Conservation (phyloP, 2,797 vertebrate genomes). For the Acropternis orthonyx region DNA sequence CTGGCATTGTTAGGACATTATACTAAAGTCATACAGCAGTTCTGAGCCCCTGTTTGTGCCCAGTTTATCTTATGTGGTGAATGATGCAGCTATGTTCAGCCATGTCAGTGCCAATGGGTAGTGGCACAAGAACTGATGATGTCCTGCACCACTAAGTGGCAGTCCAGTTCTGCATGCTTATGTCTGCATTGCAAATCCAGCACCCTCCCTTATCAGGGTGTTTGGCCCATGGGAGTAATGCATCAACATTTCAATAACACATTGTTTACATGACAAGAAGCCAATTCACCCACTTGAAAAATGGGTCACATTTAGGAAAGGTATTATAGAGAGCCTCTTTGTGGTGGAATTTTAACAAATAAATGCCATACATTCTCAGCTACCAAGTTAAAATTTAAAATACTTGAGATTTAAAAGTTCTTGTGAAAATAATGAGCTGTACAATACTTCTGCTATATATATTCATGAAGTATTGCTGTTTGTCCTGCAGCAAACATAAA, state of each 20-base stretch:
- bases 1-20: background rate
- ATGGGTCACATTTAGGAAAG: background rate
- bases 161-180: background rate
- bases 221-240: background rate
- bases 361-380: background rate
- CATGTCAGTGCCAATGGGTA: background rate
- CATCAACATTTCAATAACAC: background rate
- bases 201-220: background rate
- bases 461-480: background rate
- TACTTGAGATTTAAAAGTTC: background rate
- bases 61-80: background rate
- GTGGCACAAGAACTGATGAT: background rate
- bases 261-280: constrained; percentile 7
- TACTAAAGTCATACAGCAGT: background rate
- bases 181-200: background rate
- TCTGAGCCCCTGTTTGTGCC: background rate
- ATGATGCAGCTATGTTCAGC: background rate
- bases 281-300: constrained; percentile 10
- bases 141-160: background rate
- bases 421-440: constrained; percentile 6
- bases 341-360: background rate
- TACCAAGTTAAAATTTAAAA: background rate
- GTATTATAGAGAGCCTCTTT: background rate
- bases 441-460: background rate
- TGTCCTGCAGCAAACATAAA: background rate